Base-by-base conservation (phyloP, 2,113 vertebrate species). In the Psilopsiagon aurifrons region DNA sequence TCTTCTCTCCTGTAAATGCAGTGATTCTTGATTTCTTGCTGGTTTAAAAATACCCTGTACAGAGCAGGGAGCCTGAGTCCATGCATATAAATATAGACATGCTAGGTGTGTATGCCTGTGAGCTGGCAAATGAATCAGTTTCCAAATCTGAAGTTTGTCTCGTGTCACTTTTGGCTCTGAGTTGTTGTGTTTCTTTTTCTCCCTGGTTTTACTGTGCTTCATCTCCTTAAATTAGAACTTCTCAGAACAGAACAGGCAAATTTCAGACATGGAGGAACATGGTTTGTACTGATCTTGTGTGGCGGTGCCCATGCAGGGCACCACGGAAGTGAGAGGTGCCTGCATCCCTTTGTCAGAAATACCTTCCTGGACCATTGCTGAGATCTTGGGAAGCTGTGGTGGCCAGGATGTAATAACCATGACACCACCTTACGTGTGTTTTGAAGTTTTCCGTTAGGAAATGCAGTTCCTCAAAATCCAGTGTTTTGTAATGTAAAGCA, bases 61-160 rank as follows among this genome's bases (percentile, higher is more conserved):
- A 39, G 41, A 71, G 82, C 55, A 67, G 60, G 27, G 74, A 49
- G 77, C 43, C 47, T 4, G 52, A 73, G 47, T 39, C 83, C 62
- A 1, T 13, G 51, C 2, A 2, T 78, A 70, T 76, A 89, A 89
- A 89, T 86, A 84, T 8, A 92, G 87, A 23, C 52, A 35, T 2
- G 0, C 73, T 51, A 90, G 89, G 91, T 91, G 89, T 74, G 92
- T 66, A 17, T 92, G 94, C 78, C 81, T 66, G 2, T 73, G 64
- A 83, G 86, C 91, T 95, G 95, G 88, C 91, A 88, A 68, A 71
- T 91, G 94, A 95, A 93, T 96, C 88, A 60, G 59, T 46, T 94
- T 88, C 87, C 88, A 75, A 78, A 80, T 88, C n/a, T 77, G 77
- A 95, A 75, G 41, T 71, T 95, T 83, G 91, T 7, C 0, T 92